These are phyloP conservation scores for Apodemus sylvaticus DNA, from an alignment of 2,113 vertebrate genomes.

Conservation along the genomic window DNA sequence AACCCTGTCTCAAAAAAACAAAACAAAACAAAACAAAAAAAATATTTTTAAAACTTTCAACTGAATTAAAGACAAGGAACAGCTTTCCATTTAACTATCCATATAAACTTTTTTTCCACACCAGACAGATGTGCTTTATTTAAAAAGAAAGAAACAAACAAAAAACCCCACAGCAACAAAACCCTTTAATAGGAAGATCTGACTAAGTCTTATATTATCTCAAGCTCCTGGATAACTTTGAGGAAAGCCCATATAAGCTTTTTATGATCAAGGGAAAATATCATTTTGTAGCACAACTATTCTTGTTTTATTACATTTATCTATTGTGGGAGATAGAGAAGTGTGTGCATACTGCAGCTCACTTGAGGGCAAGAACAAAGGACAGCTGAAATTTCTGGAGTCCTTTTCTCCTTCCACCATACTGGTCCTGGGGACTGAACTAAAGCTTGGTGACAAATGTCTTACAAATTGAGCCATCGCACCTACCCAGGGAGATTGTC, in stretches of 20 bases:
- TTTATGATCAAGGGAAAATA: background rate
- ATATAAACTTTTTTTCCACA: no score
- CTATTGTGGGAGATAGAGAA: background rate
- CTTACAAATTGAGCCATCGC: background rate
- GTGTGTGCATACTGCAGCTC: no score
- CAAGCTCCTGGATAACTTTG: no score
- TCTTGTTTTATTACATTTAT: background rate
- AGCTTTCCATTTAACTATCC: slow-evolving; percentile 22
- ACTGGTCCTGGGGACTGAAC: no score
- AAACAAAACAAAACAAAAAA: no score
- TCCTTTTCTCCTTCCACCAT: background rate
- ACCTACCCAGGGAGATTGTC: background rate
- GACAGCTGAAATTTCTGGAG: background rate
- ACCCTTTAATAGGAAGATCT: no score
- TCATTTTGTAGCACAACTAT: background rate
- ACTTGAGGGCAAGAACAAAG: background rate
- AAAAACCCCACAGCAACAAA: no score
- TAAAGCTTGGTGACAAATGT: background rate
- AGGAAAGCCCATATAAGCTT: no score
- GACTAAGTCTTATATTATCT: no score
- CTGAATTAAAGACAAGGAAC: slow-evolving; percentile 31
- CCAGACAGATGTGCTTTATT: no score
- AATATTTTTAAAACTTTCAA: slow-evolving; percentile 6
- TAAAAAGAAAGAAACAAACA: no score
- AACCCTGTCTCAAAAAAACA: no score